Base-by-base conservation (phyloP, 2,797 vertebrate genomes). In the Melopsittacus undulatus region DNA sequence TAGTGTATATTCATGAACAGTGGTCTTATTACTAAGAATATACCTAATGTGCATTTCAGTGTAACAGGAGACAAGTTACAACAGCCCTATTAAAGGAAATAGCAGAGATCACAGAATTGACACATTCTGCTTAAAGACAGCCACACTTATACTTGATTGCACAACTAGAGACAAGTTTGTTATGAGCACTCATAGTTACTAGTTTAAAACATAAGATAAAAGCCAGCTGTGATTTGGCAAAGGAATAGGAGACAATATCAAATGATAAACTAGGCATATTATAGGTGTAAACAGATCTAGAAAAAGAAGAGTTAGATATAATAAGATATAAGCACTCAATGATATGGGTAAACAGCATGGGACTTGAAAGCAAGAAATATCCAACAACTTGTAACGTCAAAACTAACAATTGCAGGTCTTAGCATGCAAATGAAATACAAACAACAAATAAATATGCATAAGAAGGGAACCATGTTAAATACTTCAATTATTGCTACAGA, bases 291-390 rank as follows among this genome's bases (percentile, higher is more conserved):
- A 95, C 61, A 74, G 80, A 95, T 92, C 42, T 66, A 90, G 83
- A 95, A 96, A 96, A 83, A 59, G 42, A 73, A 96, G 84, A 13
- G 3, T 69, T 88, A 56, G 51, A 26, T 88, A 83, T 73, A 94
- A 89, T 59, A 93, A n/a, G n/a, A n/a, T n/a, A n/a, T n/a, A n/a
- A 96, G 40, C 45, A 36, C 66, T 84, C 67, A 24, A 6, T 85
- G 49, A 94, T 92, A 86, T 8, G 42, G 54, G 79, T 54, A 95
- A 97, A 90, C 45, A 48, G 51, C 4, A 4, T 62, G 67, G 91
- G 57, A 96, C 48, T 74, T 90, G 92, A 96, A 97, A 84, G 83
- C 13, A 90, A 89, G 84, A 95, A 95, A 96, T 94, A 94, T 45
- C 81, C 85, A 96, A 92, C 87, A 95, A 70, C 68, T 77, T 85